Evolutionary conservation across 2,797 vertebrate species (phyloP), one percentile per base, ranked within the genome.

Genomic region (Acanthopagrus latus): DNA sequence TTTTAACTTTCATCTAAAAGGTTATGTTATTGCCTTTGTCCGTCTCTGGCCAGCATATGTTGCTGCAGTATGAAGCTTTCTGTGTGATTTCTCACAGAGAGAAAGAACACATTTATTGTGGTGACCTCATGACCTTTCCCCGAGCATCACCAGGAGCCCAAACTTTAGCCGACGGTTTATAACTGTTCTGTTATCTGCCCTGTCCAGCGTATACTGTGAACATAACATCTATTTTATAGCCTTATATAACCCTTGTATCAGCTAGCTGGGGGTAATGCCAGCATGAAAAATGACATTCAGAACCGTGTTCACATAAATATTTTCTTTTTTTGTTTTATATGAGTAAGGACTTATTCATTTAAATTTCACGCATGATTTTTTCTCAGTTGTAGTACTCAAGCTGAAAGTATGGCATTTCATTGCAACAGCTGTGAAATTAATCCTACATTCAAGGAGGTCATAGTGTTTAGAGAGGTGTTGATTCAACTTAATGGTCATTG

Each of bases 191-290:
- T 38, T 38, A 51, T 74, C 56, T 78, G 47, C 27, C 29, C 16
- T 52, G 48, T 74, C 48, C 63, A 59, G 18, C 69, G 46, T 71
- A 74, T 46, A 64, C 64, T 20, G 59, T 69, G 33, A 59, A 73
- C 85, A 71, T 60, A 56, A n/a, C 65, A 78, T 65, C 54, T 21
- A 20, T 73, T 74, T 71, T 21, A 74, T 76, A 60, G 38, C 17
- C 38, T 81, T 83, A 59, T 46, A 50, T 71, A 68, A 75, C 50
- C 20, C 14, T 64, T 78, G 50, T 57, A 56, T 68, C 20, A 71
- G 73, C 46, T 70, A 44, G 62, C 56, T 33, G 14, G 62, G 55
- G 48, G 44, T 57, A 1, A 27, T 67, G n/a, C 6, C 12, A 0
- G 1, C 20, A 51, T 25, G 7, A 74, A 69, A 48, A 46, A 16